phyloP scores from a whole-genome alignment of 2,888 invertebrate genomes.

The Tetragnatha montana region DNA sequence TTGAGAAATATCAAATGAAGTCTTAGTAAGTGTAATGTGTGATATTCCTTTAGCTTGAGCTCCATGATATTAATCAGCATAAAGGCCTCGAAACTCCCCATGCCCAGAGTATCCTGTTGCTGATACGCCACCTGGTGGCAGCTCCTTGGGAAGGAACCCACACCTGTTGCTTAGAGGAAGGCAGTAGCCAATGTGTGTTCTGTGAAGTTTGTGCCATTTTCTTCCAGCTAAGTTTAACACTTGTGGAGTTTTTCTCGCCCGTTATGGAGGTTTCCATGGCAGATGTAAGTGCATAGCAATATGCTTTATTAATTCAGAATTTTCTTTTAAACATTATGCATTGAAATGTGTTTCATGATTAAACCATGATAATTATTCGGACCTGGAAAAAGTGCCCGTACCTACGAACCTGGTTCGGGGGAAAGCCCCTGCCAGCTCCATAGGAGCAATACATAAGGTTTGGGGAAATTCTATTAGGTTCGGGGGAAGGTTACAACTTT shows the following conservation, averaged over 20 bases:
- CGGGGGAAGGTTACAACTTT: no score
- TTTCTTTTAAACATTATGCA: no score
- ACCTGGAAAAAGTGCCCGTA: no score
- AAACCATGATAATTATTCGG: no score
- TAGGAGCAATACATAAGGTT: no score
- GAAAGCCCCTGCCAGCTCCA: no score
- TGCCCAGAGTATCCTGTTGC: conserved; percentile 83
- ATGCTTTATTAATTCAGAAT: no score
- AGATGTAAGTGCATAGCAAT: conserved; percentile 80
- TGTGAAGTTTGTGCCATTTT: conserved; percentile 96
- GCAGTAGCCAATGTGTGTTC: conserved; percentile 86
- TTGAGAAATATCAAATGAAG: background rate
- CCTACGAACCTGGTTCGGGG: no score
- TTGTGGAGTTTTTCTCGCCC: conserved; percentile 88
- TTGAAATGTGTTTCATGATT: no score
- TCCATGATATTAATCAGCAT: conserved; percentile 89
- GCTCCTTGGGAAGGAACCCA: conserved; percentile 84
- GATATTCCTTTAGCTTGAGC: conserved; percentile 81
- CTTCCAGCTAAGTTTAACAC: conserved; percentile 90
- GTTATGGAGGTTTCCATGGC: conserved; percentile 84
- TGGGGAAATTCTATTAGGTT: no score
- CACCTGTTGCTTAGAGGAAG: conserved; percentile 77
- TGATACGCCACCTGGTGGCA: conserved; percentile 85
- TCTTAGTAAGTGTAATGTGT: no score
- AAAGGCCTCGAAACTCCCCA: conserved; percentile 86